Conservation (phyloP, 1,140 invertebrate genomes). For the Drosophila mauritiana region DNA sequence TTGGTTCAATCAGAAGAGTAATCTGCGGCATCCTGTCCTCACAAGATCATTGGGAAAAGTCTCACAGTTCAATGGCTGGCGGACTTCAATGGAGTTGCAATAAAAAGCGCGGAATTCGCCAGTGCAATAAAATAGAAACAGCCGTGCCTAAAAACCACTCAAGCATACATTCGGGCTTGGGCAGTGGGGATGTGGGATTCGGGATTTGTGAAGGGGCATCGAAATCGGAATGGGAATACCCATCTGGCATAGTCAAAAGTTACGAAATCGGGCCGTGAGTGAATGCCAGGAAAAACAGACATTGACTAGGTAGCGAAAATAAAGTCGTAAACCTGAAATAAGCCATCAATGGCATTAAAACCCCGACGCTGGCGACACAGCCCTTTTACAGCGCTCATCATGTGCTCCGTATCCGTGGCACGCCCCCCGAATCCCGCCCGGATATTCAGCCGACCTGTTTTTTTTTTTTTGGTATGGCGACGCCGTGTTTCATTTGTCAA, state of each 20-base stretch:
- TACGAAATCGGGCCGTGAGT: constrained; percentile 72
- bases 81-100: constrained; percentile 75
- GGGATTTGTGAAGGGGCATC: background rate
- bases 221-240: background rate
- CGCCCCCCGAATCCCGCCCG: constrained; percentile 5
- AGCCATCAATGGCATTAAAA: constrained; percentile 83
- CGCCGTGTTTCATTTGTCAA: constrained; percentile 78
- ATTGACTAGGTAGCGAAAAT: constrained; percentile 78
- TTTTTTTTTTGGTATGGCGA: constrained; percentile 25
- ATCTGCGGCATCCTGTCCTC: constrained; percentile 37
- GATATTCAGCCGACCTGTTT: constrained; percentile 8
- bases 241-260: constrained; percentile 69
- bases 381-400: constrained; percentile 60
- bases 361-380: constrained; percentile 55
- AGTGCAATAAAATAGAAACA: constrained; percentile 81
- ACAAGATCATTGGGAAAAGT: constrained; percentile 56
- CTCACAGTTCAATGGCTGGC: constrained; percentile 73
- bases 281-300: constrained; percentile 56
- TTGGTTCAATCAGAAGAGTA: constrained; percentile 24
- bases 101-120: constrained; percentile 75
- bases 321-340: constrained; percentile 83
- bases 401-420: background rate
- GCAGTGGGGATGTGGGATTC: background rate
- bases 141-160: constrained; percentile 81
- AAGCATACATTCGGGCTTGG: constrained; percentile 58